Base-by-base conservation (phyloP, 2,113 vertebrate genomes). In the Sialia sialis region DNA sequence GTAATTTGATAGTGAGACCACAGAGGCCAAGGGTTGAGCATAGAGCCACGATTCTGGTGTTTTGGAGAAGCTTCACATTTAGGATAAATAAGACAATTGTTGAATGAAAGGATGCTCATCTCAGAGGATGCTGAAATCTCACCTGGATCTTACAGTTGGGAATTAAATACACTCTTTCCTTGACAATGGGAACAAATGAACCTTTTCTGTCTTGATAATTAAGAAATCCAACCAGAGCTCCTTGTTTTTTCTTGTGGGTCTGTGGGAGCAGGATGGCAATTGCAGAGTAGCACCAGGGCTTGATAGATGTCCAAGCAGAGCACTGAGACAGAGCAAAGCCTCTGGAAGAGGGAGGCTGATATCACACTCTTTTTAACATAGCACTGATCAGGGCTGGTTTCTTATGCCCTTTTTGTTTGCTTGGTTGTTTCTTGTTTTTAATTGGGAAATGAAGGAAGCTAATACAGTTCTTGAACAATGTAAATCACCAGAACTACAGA, bases 141-240 rank as follows among this genome's bases (percentile, higher is more conserved):
- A 36, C 11, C 20, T 23, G 23, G 12, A 7, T 66, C 18, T 74
- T 66, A 51, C 9, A n/a, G 41, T 3, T 67, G 30, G n/a, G 36
- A 69, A 69, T 66, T 74, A 52, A 75, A 66, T 64, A 34, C 15
- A 8, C 11, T 14, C 39, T 56, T 55, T 74, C 5, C 13, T 73
- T 49, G 21, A 4, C 1, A 19, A 34, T 1, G 0, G 16, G 21
- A 5, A 6, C 2, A 38, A 51, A 27, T 38, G 41, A 38, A n/a
- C 21, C 27, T 89, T 55, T 52, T 75, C 23, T 75, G 11, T 38
- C 62, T 67, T 81, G 38, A 13, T 67, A 16, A 52, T 48, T 41
- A 39, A 29, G 85, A 87, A 87, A 29, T 48, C 10, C 32, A 49
- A 5, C 13, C 11, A 9, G 32, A 77, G 20, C 2, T 25, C 19